Conservation (phyloP, 2,113 vertebrate species). For the Heterocephalus glaber region DNA sequence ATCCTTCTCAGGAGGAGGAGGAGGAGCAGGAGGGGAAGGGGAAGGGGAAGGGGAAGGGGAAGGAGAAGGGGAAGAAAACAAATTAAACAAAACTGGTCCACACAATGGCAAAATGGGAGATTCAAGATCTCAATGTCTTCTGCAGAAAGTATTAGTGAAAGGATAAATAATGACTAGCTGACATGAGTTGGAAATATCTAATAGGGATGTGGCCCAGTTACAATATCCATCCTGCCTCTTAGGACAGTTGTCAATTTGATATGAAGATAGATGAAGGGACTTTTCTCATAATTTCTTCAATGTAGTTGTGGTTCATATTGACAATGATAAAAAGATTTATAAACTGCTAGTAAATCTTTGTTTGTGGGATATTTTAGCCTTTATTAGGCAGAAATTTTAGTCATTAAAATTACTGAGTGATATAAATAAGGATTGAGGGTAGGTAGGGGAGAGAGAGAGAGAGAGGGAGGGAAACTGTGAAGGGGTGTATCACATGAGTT, state of each 20-base stretch:
- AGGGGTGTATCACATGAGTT: not conserved
- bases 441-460: no score
- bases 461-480: not conserved
- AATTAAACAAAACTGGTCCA: not conserved
- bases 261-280: slow-evolving; percentile 66
- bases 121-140: not conserved
- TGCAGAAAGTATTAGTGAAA: not conserved
- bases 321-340: slow-evolving; percentile 59
- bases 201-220: not conserved
- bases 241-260: slow-evolving; percentile 69
- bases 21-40: no score
- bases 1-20: not conserved
- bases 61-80: not conserved
- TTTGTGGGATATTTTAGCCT: slow-evolving; percentile 75
- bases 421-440: not conserved
- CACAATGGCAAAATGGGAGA: not conserved
- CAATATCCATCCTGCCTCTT: slow-evolving; percentile 66
- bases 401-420: slow-evolving; percentile 57
- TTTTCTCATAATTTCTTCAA: not conserved
- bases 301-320: not conserved
- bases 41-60: no score
- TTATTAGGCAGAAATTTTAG: slow-evolving; percentile 71
- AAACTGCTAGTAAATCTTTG: slow-evolving; percentile 74
- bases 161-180: not conserved
- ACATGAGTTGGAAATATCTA: not conserved